Evolutionary conservation across 2,797 vertebrate species (phyloP).

Genomic region (Spea hammondii): DNA sequence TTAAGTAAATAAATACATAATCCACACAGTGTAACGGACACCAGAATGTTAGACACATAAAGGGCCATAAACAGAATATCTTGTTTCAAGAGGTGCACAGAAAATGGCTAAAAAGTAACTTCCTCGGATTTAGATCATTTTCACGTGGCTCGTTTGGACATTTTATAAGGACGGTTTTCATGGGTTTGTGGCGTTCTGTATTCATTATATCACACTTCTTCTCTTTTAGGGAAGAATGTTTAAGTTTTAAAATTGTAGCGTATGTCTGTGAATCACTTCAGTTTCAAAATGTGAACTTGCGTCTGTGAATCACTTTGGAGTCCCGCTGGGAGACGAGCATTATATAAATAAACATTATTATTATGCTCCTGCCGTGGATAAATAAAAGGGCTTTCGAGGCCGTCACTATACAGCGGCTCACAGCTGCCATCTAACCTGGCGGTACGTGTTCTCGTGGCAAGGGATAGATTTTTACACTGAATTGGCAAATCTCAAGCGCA

Average conservation of each 20-base stretch:
- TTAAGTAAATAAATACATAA: no score
- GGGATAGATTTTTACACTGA: slow-evolving; percentile 8
- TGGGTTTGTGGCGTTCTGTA: neutral
- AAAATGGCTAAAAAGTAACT: no score
- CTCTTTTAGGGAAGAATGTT: neutral
- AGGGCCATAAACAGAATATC: no score
- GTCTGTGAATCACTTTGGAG: slow-evolving; percentile 18
- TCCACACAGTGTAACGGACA: no score
- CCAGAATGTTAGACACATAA: no score
- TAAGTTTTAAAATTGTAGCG: slow-evolving; percentile 23
- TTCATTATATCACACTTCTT: neutral
- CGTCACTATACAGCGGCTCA: neutral
- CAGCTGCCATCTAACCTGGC: slow-evolving; percentile 18
- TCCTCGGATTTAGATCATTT: neutral
- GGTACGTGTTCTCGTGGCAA: neutral
- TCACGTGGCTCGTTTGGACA: neutral
- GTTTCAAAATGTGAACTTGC: slow-evolving; percentile 17
- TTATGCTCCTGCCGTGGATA: slow-evolving; percentile 27
- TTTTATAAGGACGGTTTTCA: neutral
- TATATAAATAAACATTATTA: slow-evolving; percentile 51
- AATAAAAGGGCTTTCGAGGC: slow-evolving; percentile 37
- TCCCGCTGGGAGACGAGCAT: slow-evolving; percentile 36
- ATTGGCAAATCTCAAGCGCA: slow-evolving; percentile 32
- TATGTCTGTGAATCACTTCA: slow-evolving; percentile 19
- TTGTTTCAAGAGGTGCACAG: no score